A percentile compares a stretch with the other conserved stretches of the same genome.
Evolutionary conservation across 2,888 invertebrate genomes (phyloP).

Genomic region (Deilephila porcellus): DNA sequence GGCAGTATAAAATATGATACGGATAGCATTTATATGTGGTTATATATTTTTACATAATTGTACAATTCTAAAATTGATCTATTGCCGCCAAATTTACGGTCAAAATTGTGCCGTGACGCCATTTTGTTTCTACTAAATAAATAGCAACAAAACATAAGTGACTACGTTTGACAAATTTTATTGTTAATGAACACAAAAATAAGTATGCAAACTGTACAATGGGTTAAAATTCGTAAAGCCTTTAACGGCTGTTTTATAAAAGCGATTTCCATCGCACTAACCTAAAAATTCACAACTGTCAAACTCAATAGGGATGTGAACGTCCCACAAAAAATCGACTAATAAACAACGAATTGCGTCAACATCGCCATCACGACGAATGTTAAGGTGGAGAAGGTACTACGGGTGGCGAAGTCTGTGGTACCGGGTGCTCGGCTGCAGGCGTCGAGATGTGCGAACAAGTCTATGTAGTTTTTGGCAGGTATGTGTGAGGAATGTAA

Average conservation of each 20-base stretch:
- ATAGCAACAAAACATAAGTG: background rate
- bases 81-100: background rate
- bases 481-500: constrained; percentile 60
- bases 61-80: too few relatives aligned
- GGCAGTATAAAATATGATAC: background rate
- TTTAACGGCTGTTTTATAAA: background rate
- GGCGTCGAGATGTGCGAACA: constrained; percentile 77
- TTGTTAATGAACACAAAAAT: background rate
- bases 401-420: constrained; percentile 49
- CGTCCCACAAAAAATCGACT: constrained; percentile 34
- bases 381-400: constrained; percentile 59
- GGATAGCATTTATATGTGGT: too few relatives aligned
- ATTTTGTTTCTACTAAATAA: background rate
- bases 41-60: too few relatives aligned
- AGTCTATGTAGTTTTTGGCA: constrained; percentile 83
- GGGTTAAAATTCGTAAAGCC: too few relatives aligned
- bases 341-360: constrained; percentile 55
- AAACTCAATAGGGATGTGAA: constrained; percentile 23
- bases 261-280: background rate
- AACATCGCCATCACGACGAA: constrained; percentile 56
- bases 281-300: constrained; percentile 13
- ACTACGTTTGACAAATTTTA: background rate
- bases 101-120: background rate
- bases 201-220: too few relatives aligned
- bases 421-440: constrained; percentile 60